Percentiles rank a stretch among this genome's conserved stretches.
Conservation (phyloP, 2,888 invertebrate genomes). For the Hirtodrosophila confusa region DNA sequence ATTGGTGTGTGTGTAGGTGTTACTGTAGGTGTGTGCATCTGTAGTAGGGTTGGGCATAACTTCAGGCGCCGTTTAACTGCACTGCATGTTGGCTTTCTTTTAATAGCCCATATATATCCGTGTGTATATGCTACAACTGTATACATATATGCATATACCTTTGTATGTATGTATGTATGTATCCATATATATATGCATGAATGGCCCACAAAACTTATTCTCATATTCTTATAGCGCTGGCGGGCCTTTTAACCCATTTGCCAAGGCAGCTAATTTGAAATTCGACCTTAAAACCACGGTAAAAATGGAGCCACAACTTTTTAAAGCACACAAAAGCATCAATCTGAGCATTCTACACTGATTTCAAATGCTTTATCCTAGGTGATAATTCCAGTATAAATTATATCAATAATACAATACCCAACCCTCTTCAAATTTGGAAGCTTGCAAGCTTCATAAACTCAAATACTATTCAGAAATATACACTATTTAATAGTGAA, state of each 20-base stretch:
- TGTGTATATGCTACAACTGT: neutral
- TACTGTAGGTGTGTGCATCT: conserved; percentile 1
- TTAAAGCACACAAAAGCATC: neutral
- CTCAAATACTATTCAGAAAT: too few relatives aligned
- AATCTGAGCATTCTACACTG: too few relatives aligned
- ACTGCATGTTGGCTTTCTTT: conserved; percentile 64
- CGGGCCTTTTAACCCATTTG: conserved; percentile 62
- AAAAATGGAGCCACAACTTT: conserved; percentile 1
- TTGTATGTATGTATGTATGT: neutral
- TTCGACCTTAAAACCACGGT: conserved; percentile 20
- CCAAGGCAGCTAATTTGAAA: conserved; percentile 51
- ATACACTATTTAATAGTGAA: too few relatives aligned
- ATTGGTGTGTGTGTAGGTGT: conserved; percentile 1
- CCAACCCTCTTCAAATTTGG: too few relatives aligned
- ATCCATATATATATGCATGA: conserved; percentile 3
- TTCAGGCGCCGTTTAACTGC: conserved; percentile 67
- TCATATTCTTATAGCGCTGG: conserved; percentile 20
- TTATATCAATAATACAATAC: too few relatives aligned
- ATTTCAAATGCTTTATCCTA: too few relatives aligned
- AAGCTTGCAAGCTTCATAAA: too few relatives aligned
- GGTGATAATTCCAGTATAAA: too few relatives aligned
- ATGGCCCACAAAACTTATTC: neutral
- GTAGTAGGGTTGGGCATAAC: conserved; percentile 40
- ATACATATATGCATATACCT: neutral
- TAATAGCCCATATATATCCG: conserved; percentile 44